Conservation (phyloP, 2,888 invertebrate species). For the Phalera bucephala region DNA sequence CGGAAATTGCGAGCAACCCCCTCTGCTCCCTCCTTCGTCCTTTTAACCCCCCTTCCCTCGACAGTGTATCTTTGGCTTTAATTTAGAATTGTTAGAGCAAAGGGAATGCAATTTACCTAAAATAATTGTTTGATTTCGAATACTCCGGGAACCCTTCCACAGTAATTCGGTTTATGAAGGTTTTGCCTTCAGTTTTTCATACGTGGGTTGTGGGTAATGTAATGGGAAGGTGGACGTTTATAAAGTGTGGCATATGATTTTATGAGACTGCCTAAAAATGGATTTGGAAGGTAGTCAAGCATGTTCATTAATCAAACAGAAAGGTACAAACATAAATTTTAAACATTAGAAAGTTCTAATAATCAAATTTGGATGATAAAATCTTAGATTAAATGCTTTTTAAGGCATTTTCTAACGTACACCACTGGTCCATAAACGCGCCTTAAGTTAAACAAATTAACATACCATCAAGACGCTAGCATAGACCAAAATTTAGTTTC, state of each 20-base stretch:
- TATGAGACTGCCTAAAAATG: too few relatives aligned
- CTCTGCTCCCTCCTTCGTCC: conserved; percentile 17
- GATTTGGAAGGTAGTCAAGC: too few relatives aligned
- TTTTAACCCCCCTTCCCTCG: conserved; percentile 25
- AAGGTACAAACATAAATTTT: too few relatives aligned
- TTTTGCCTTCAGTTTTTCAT: conserved; percentile 28
- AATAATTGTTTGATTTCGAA: conserved; percentile 80
- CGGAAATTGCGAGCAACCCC: conserved; percentile 61
- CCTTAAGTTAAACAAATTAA: background rate
- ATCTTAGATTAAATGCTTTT: too few relatives aligned
- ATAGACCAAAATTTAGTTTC: background rate
- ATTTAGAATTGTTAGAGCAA: conserved; percentile 80
- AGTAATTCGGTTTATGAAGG: conserved; percentile 60
- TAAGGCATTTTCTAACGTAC: too few relatives aligned
- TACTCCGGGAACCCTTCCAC: conserved; percentile 49
- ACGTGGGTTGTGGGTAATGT: conserved; percentile 25
- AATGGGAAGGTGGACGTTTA: too few relatives aligned
- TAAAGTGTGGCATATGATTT: conserved; percentile 15
- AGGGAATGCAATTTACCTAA: conserved; percentile 80
- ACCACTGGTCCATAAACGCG: too few relatives aligned
- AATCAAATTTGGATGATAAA: too few relatives aligned
- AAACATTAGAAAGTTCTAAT: too few relatives aligned
- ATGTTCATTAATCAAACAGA: too few relatives aligned
- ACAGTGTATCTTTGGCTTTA: conserved; percentile 77
- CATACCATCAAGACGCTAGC: background rate